Evolutionary conservation across 2,797 vertebrate species (phyloP), one percentile per base, ranked within the genome.

Genomic region (Ficedula albicollis): DNA sequence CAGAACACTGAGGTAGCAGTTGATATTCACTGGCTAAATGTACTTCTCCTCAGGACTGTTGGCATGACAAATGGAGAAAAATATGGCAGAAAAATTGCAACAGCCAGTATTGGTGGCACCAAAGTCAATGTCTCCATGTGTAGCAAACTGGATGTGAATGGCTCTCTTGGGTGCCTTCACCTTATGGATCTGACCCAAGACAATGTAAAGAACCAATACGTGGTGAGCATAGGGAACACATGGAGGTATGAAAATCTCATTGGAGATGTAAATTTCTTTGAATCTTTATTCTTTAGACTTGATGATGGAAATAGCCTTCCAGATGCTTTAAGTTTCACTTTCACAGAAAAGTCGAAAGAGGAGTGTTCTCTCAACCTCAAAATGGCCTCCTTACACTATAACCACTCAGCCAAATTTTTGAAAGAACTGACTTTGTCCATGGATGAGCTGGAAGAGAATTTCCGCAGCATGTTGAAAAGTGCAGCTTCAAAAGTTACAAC

Each of bases 381-480:
- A 82, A 99, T 99, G 99, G 99, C 99, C 3, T 99, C 99, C 4
- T 96, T 99, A 56, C 99, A 99, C 97, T 99, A 99, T 84, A 99
- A 99, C 97, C 99, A 99, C 97, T 99, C 99, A 0, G 98, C 99
- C 18, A 99, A 99, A 84, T 99, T 99, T 93, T 93, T 99, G 92
- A 99, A 99, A 87, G 99, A 99, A 66, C 93, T 99, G 19, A 98
- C 98, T 21, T 96, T 99, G 77, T 99, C 99, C 30, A 99, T 99
- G 97, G 99, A 99, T 49, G 99, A 99, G 86, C 97, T 99, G 32
- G 99, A 99, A 72, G 99, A 99, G 93, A 99, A 99, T 95, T 99
- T 99, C 94, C 98, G 98, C 69, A 98, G 98, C 70, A 99, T 99
- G 98, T 97, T 99, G 84, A 99, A 99, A 97, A 99, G 97, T 4